Evolutionary conservation across 2,888 invertebrate species (phyloP), one percentile per base, ranked within the genome.

Genomic region (Ophion ellenae): DNA sequence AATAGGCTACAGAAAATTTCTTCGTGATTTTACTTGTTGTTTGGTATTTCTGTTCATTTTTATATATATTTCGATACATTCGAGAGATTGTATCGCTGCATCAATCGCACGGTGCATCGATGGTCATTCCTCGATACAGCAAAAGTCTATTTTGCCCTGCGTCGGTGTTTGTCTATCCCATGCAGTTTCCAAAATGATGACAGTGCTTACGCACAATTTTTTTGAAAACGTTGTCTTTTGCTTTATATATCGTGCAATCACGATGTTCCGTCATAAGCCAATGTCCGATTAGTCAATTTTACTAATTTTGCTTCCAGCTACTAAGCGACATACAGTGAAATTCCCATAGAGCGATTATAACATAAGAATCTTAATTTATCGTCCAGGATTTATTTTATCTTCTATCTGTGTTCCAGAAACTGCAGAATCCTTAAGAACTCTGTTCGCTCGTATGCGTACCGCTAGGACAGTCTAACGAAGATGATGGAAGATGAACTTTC

Each of bases 81-180:
- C 85, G 85, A 85, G 85, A 57, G 53, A 83, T 59, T 59, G 53
- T n/a, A 45, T 77, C n/a, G 83, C 63, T 80, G 80, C 11, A 67
- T 59, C 53, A n/a, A 63, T 2, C 36, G 24, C 11, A 63, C 2
- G 63, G 53, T 83, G 57, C 76, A 77, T 77, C 24, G 80, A 80
- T 83, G 7, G 24, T 73, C 69, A 53, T 69, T 67, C 6, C 80
- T 85, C 85, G 85, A 80, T 67, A 85, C 17, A 85, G 67, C 53
- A 83, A 85, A 47, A 61, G 85, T 85, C 85, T 76, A 85, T 83
- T 85, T 85, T 85, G 85, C 85, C 85, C 85, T 83, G 85, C 36
- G 28, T 77, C 20, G 80, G 80, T 73, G 83, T 83, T 76, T 6
- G n/a, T 11, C n/a, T 80, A 85, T 80, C 85, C 80, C 24, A 67